Base-by-base conservation (phyloP, 2,888 invertebrate genomes). In the Theodoxus fluviatilis region DNA sequence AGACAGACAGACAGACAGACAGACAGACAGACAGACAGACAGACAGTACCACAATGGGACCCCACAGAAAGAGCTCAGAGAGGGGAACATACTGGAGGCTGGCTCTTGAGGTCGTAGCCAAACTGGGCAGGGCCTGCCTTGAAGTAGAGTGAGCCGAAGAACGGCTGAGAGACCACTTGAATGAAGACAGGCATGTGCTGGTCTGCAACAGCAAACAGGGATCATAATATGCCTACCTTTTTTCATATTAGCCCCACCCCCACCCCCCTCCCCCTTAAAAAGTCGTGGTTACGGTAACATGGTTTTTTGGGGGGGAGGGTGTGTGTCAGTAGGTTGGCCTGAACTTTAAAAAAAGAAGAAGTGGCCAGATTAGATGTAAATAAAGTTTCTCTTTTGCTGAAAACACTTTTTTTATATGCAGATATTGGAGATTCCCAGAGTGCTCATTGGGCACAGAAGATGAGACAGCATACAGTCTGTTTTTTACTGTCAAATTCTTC, bases 111-210 rank as follows among this genome's bases (percentile, higher is more conserved):
- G 81, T 93, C 92, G 49, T 91, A 90, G 18, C 96, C 96, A 87
- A 97, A 97, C 87, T 95, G 95, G 0, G 94, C 94, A 0, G 96
- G 95, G 0, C 96, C 96, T 0, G 94, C 96, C 73, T 91, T 90
- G 47, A 93, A 86, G 1, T 88, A 78, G 79, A 90, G 64, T 91
- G 82, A 73, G 79, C 88, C 86, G 84, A 89, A 72, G 82, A 87
- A 76, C 86, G 91, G 76, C 84, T 89, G 86, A 0, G 86, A 81
- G 1, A 88, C 73, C 64, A 91, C 88, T 43, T 90, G 89, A 7
- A 92, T 89, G 37, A 88, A 76, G 76, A 84, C 79, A 0, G 85
- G 85, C 61, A 86, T 85, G 69, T 83, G 83, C 67, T 81, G 82
- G 55, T 74, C 83, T 83, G 77, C 6, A 76, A 73, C 22, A 25